Evolutionary conservation across 35 echinoderm and acorn worm genomes (phyloP).

Genomic region (Ophiothrix spiculata): DNA sequence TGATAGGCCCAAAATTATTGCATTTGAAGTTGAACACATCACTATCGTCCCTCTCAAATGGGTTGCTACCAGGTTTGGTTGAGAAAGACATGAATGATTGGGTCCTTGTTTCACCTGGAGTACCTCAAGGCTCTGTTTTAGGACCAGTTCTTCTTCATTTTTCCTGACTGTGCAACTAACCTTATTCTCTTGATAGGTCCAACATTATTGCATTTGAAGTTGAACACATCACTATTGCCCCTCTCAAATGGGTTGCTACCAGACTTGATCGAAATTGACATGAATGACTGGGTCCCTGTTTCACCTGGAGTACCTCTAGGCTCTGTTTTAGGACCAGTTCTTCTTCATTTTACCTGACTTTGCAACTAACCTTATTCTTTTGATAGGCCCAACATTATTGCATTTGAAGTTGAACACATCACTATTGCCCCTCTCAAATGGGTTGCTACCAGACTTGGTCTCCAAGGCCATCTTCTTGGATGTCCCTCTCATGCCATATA

Average conservation of each 20-base stretch:
- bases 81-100: slow-evolving; percentile 47
- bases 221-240: too few relatives aligned
- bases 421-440: slow-evolving; percentile 82
- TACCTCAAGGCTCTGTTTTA: too few relatives aligned
- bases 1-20: slow-evolving; percentile 88
- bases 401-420: slow-evolving; percentile 78
- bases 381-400: slow-evolving; percentile 93
- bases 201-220: too few relatives aligned
- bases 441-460: slow-evolving; percentile 29
- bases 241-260: too few relatives aligned
- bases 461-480: slow-evolving; percentile 73
- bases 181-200: too few relatives aligned
- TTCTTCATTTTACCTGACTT: background rate
- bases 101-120: too few relatives aligned
- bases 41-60: slow-evolving; percentile 78
- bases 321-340: too few relatives aligned
- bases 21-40: slow-evolving; percentile 73
- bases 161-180: slow-evolving; percentile 55
- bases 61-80: slow-evolving; percentile 20
- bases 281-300: too few relatives aligned
- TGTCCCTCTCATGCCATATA: slow-evolving; percentile 64
- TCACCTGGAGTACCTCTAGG: too few relatives aligned
- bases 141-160: too few relatives aligned
- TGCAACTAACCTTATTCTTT: slow-evolving; percentile 74
- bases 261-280: too few relatives aligned